Percentiles rank a stretch among this genome's conserved stretches.
These are phyloP conservation scores for Linepithema humile DNA, from an alignment of 1,140 invertebrate species.

Conservation along the genomic window DNA sequence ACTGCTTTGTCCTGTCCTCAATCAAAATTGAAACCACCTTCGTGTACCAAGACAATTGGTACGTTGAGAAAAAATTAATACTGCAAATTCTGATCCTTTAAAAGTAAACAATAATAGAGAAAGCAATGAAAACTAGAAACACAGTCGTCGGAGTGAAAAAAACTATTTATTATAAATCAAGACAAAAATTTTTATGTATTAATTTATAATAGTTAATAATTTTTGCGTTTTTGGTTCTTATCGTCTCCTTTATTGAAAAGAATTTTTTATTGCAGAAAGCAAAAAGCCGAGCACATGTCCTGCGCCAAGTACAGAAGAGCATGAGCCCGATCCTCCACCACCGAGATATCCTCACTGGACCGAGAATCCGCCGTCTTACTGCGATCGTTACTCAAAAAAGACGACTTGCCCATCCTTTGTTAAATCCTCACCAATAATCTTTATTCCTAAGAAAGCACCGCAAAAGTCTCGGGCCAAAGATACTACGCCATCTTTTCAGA, in stretches of 20 bases:
- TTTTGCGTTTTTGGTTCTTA: too few relatives aligned
- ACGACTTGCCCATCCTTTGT: too few relatives aligned
- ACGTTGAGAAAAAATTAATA: neutral
- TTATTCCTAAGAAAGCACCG: neutral
- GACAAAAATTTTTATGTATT: too few relatives aligned
- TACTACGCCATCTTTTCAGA: neutral
- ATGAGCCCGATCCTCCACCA: conserved; percentile 20
- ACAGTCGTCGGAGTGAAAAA: too few relatives aligned
- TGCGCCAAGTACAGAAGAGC: neutral
- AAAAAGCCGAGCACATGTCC: neutral
- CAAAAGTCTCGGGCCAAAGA: neutral
- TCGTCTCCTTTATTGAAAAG: too few relatives aligned
- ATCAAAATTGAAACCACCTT: neutral
- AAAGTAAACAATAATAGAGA: too few relatives aligned
- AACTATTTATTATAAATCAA: too few relatives aligned
- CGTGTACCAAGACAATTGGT: neutral
- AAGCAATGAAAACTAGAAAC: too few relatives aligned
- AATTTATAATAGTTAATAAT: too few relatives aligned
- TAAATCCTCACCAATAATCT: conserved; percentile 9
- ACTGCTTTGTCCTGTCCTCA: neutral
- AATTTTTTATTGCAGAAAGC: neutral
- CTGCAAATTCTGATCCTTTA: too few relatives aligned
- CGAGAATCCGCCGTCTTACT: conserved; percentile 7
- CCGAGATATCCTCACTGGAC: conserved; percentile 38
- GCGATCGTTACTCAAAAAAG: neutral